Percentiles rank a stretch among this genome's conserved stretches.
These are phyloP conservation scores for Tokudaia tokunoshimensis DNA, from an alignment of 2,797 vertebrate species.

Conservation along the genomic window DNA sequence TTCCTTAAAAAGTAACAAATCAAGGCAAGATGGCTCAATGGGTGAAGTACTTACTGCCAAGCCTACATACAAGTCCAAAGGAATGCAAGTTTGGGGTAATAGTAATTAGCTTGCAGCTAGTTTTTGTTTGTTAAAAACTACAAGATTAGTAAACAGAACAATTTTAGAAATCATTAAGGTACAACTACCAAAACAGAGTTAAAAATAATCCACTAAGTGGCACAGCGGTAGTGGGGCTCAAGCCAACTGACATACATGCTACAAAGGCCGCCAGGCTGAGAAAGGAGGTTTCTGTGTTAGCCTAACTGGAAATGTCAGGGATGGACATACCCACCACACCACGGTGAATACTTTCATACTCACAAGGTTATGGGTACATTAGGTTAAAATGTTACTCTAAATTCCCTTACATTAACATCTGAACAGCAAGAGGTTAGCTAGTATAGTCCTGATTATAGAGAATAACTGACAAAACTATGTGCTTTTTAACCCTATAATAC, in stretches of 20 bases:
- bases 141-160: not conserved
- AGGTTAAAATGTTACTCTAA: not conserved
- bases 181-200: conserved; percentile 12
- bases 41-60: not conserved
- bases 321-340: not conserved
- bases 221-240: not conserved
- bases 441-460: not conserved
- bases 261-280: not conserved
- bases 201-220: not conserved
- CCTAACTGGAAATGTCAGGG: not conserved
- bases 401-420: not conserved
- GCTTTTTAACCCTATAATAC: not conserved
- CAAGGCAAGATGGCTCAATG: not conserved
- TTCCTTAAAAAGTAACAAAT: not conserved
- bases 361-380: not conserved
- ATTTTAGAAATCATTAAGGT: conserved; percentile 21
- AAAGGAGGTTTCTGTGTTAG: not conserved
- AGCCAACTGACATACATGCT: not conserved
- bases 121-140: conserved; percentile 36
- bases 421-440: not conserved
- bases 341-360: not conserved
- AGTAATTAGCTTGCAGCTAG: conserved; percentile 15
- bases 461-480: not conserved
- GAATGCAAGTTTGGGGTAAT: not conserved
- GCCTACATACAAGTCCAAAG: not conserved